A percentile compares a stretch with the other conserved stretches of the same genome.
phyloP scores from a whole-genome alignment of 2,113 vertebrate genomes.

The Scomber colias region DNA sequence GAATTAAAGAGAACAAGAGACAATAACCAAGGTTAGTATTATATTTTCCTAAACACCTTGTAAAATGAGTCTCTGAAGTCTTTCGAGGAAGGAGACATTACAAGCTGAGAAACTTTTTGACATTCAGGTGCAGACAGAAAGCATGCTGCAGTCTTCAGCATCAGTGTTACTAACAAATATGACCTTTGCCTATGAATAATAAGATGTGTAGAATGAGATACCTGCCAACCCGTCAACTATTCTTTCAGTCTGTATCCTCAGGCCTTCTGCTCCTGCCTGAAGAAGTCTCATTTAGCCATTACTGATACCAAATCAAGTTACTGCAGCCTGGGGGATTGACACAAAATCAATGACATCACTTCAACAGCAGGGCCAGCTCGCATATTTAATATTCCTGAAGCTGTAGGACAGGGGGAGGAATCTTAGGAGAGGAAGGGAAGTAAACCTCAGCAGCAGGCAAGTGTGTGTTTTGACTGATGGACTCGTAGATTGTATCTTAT shows the following conservation, averaged over 20 bases:
- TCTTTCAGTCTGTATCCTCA: conserved; percentile 8
- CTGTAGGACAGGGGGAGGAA: conserved; percentile 4
- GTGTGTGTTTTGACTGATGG: conserved; percentile 54
- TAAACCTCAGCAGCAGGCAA: conserved; percentile 25
- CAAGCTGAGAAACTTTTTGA: neutral
- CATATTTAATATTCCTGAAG: conserved; percentile 69
- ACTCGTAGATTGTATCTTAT: conserved; percentile 57
- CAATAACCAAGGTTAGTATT: neutral
- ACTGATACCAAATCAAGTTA: conserved; percentile 69
- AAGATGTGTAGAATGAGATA: conserved; percentile 26
- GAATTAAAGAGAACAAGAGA: conserved; percentile 13
- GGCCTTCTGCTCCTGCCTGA: neutral
- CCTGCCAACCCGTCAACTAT: conserved; percentile 9
- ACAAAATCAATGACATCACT: conserved; percentile 62
- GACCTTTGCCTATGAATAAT: neutral
- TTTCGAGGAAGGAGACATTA: neutral
- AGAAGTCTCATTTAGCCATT: conserved; percentile 61
- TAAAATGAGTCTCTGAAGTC: conserved; percentile 5
- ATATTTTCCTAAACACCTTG: neutral
- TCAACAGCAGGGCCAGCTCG: conserved; percentile 28
- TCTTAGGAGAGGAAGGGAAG: neutral
- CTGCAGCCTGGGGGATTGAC: conserved; percentile 50
- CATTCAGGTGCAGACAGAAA: neutral
- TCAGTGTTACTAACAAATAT: neutral
- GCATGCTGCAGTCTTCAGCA: neutral